These are phyloP conservation scores for Tor tambroides DNA, from an alignment of 2,113 vertebrate species.

Conservation along the genomic window DNA sequence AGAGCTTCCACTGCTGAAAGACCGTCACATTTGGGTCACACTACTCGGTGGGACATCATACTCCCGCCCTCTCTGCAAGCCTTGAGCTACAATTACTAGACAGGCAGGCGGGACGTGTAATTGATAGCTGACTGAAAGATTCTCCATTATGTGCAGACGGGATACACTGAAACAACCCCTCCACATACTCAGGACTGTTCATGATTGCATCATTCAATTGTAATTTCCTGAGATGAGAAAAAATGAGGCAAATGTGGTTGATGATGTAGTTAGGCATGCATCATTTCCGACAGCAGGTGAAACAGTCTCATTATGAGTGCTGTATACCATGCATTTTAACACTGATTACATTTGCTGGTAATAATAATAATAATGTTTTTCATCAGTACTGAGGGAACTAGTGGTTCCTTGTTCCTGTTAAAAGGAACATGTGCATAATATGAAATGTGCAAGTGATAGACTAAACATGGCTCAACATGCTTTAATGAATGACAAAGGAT, in stretches of 20 bases:
- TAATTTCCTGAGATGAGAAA: neutral
- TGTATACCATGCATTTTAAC: neutral
- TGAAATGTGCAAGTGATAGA: too few relatives aligned
- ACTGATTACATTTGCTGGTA: neutral
- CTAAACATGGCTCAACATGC: too few relatives aligned
- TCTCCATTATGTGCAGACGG: neutral
- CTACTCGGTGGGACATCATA: slow-evolving; percentile 52
- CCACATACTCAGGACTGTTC: too few relatives aligned
- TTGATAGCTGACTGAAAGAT: neutral
- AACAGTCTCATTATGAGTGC: neutral
- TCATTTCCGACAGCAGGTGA: neutral
- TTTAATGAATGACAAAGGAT: neutral
- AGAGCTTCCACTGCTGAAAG: slow-evolving; percentile 34
- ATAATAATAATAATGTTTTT: neutral
- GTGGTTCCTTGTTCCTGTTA: neutral
- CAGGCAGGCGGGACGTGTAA: neutral
- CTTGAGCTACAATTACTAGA: slow-evolving; percentile 1
- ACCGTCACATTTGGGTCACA: slow-evolving; percentile 68
- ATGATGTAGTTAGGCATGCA: slow-evolving; percentile 15
- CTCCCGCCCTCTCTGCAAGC: slow-evolving; percentile 49
- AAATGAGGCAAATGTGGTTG: neutral
- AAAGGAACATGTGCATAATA: neutral
- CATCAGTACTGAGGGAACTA: neutral
- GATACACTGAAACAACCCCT: neutral
- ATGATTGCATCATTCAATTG: neutral